Evolutionary conservation across 1,140 invertebrate species (phyloP).

Genomic region (Lithobius niger): DNA sequence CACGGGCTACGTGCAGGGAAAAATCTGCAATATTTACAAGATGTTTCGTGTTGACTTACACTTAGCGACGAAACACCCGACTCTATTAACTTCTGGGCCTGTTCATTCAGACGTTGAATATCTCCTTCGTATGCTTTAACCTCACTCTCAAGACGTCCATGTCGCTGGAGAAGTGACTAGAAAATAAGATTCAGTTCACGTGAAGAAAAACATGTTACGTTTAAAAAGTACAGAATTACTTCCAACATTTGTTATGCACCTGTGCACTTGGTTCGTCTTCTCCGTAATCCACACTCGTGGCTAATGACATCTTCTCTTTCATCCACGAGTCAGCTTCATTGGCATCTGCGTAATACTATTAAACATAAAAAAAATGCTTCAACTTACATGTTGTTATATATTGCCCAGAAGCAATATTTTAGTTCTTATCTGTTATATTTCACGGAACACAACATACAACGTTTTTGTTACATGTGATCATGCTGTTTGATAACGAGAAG

Average conservation of each 20-base stretch:
- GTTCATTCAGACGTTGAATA: conserved; percentile 67
- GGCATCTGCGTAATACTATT: conserved; percentile 84
- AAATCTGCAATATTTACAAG: neutral
- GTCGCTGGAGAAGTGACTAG: conserved; percentile 59
- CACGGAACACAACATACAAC: too few relatives aligned
- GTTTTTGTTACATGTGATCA: too few relatives aligned
- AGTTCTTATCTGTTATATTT: too few relatives aligned
- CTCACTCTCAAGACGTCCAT: conserved; percentile 78
- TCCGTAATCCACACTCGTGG: conserved; percentile 74
- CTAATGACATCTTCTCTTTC: conserved; percentile 78
- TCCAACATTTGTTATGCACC: too few relatives aligned
- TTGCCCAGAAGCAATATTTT: too few relatives aligned
- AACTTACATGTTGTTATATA: too few relatives aligned
- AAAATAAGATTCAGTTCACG: too few relatives aligned
- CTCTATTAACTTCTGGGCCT: conserved; percentile 65
- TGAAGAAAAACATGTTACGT: too few relatives aligned
- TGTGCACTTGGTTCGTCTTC: conserved; percentile 78
- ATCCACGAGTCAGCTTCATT: conserved; percentile 98
- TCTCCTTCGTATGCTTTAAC: conserved; percentile 80
- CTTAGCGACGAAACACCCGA: conserved; percentile 62
- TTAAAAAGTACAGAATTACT: too few relatives aligned
- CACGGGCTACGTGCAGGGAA: neutral
- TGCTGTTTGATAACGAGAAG: too few relatives aligned
- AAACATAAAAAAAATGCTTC: conserved; percentile 12
- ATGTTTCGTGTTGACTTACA: too few relatives aligned